Evolutionary conservation across 2,888 invertebrate genomes (phyloP), one percentile per base, ranked within the genome.

Genomic region (Eupithecia inturbata): DNA sequence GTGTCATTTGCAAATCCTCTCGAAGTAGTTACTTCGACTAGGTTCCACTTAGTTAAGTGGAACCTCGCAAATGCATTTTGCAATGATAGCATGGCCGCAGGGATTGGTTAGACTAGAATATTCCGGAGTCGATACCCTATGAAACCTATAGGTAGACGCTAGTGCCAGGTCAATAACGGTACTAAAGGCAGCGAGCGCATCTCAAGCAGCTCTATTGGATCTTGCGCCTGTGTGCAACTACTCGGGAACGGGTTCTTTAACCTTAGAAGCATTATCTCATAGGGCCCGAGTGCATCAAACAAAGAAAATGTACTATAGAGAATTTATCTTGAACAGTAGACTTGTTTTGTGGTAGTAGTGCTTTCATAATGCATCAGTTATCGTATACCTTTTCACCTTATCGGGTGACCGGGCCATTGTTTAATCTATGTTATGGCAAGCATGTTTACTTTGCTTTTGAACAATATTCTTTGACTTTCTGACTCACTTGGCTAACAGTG

Each of bases 101-200:
- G 72, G 79, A 79, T 77, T 73, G 77, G 73, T 77, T 72, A 73
- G 72, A 70, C 72, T 64, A 66, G 74, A 73, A 71, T 70, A 77
- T 73, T 72, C 78, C 67, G 76, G 76, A 77, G 71, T 72, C 77
- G 76, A 79, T 78, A 74, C 74, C 72, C 76, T 78, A 62, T 68
- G 77, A 57, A 71, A 69, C 60, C 68, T 62, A 74, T 78, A 75
- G 71, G 69, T 76, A 76, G 74, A 73, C 64, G 77, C 76, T 81
- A 83, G 81, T 84, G 88, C 84, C 86, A 88, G 90, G 91, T 89
- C 90, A 87, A 74, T 92, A 93, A 94, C 93, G 91, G 93, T 89
- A 91, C 78, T 78, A 77, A 81, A 85, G 82, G 85, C 88, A 85
- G 79, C 82, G 83, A 87, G 84, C 86, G 92, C 93, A 91, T 90